phyloP scores from a whole-genome alignment of 2,113 vertebrate species.

The Halcyon senegalensis region DNA sequence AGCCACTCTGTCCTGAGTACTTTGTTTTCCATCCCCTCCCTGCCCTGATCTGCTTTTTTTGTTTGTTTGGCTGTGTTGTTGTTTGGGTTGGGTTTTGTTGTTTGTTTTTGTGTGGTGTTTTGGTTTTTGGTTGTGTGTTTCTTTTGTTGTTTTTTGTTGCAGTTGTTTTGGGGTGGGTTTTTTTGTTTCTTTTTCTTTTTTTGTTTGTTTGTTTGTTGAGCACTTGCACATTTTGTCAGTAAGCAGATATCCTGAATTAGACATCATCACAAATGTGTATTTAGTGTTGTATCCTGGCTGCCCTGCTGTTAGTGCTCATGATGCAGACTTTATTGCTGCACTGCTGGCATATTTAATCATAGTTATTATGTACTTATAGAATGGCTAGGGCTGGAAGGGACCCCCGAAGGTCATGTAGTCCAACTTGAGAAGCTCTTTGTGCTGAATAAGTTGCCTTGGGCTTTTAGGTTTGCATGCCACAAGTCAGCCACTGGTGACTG shows the following conservation, averaged over 20 bases:
- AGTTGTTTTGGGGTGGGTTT: no score
- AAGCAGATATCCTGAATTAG: background rate
- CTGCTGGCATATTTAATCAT: background rate
- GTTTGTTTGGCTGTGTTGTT: background rate
- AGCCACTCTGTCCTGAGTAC: background rate
- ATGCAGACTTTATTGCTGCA: background rate
- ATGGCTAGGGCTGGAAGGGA: no score
- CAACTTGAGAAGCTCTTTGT: background rate
- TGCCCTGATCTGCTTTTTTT: background rate
- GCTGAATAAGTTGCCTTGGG: background rate
- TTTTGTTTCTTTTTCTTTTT: no score
- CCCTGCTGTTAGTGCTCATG: background rate
- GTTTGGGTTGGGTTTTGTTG: background rate
- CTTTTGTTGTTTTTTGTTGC: background rate
- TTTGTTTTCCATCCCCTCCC: background rate
- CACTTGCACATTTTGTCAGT: background rate
- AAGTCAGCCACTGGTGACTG: background rate
- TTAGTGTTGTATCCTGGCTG: background rate
- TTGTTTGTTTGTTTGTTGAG: background rate
- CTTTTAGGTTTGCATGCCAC: background rate
- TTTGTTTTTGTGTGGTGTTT: background rate
- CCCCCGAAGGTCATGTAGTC: no score
- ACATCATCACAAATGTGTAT: fast-evolving
- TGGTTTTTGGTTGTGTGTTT: background rate
- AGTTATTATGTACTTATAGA: background rate